Percentiles rank a stretch among this genome's conserved stretches.
phyloP scores from a whole-genome alignment of 2,797 vertebrate species.

The Sebastes variabilis region DNA sequence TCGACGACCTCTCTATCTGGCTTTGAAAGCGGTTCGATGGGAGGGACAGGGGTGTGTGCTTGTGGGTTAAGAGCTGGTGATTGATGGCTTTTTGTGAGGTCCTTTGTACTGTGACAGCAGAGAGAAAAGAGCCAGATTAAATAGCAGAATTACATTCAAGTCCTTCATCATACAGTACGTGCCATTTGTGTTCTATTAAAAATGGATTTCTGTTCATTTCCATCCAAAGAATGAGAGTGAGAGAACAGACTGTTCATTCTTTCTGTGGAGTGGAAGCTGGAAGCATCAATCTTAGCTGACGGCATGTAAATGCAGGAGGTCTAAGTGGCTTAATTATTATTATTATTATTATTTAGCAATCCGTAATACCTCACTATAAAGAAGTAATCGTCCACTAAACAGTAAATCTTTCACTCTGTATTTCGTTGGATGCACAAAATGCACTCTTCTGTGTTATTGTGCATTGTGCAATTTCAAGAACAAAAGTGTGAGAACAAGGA shows the following conservation, averaged over 20 bases:
- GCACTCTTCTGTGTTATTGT: background rate
- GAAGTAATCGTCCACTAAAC: background rate
- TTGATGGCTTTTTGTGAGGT: conserved; percentile 36
- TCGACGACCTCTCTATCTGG: conserved; percentile 20
- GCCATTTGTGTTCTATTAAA: conserved; percentile 27
- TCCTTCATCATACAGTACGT: conserved; percentile 13
- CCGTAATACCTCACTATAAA: background rate
- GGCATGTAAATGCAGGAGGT: background rate
- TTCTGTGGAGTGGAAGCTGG: background rate
- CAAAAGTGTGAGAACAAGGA: background rate
- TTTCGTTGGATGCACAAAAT: background rate
- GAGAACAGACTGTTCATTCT: conserved; percentile 3
- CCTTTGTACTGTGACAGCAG: conserved; percentile 35
- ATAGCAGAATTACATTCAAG: conserved; percentile 16
- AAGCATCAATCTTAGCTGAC: conserved; percentile 2
- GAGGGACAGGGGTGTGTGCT: conserved; percentile 43
- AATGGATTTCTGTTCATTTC: conserved; percentile 18
- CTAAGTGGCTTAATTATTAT: conserved; percentile 4
- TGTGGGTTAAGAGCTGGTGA: conserved; percentile 33
- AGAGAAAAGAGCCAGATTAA: conserved; percentile 26
- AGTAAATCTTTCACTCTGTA: background rate
- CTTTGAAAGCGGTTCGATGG: conserved; percentile 42
- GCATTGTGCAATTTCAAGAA: background rate
- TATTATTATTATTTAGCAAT: background rate
- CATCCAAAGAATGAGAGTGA: background rate